Conservation (phyloP, 2,797 vertebrate species). For the Sus cebifrons region DNA sequence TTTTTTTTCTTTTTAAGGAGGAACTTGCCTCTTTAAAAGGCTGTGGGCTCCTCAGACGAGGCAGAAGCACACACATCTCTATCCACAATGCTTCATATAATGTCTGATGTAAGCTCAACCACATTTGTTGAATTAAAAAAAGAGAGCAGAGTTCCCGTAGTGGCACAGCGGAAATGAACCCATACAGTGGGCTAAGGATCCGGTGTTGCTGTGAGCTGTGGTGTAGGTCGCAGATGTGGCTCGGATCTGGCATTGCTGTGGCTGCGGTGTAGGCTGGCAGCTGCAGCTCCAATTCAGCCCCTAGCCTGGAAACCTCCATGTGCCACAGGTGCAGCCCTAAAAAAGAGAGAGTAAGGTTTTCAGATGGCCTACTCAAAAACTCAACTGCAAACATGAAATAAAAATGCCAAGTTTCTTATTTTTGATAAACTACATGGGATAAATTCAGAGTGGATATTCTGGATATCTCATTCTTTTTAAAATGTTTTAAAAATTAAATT, state of each 20-base stretch:
- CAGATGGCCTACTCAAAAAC: background rate
- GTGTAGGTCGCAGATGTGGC: no score
- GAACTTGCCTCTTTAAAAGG: background rate
- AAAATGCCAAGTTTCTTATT: conserved; percentile 12
- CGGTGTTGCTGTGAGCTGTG: no score
- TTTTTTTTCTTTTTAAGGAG: background rate
- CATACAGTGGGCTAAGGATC: no score
- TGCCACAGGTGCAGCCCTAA: no score
- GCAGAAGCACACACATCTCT: background rate
- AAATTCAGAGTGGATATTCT: background rate
- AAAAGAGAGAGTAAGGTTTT: background rate
- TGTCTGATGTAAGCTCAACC: background rate
- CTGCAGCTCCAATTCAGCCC: no score
- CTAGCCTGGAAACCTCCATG: no score
- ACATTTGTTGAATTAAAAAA: background rate
- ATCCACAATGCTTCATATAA: background rate
- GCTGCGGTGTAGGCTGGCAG: no score
- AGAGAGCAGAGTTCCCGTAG: background rate
- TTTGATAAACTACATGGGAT: background rate
- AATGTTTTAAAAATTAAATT: no score
- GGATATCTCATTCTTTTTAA: conserved; percentile 3
- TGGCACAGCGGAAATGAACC: no score
- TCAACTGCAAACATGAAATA: background rate
- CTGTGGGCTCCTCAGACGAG: background rate
- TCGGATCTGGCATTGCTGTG: no score